A percentile compares a stretch with the other conserved stretches of the same genome.
phyloP scores from a whole-genome alignment of 2,888 invertebrate species.

The Microctonus aethiopoides region DNA sequence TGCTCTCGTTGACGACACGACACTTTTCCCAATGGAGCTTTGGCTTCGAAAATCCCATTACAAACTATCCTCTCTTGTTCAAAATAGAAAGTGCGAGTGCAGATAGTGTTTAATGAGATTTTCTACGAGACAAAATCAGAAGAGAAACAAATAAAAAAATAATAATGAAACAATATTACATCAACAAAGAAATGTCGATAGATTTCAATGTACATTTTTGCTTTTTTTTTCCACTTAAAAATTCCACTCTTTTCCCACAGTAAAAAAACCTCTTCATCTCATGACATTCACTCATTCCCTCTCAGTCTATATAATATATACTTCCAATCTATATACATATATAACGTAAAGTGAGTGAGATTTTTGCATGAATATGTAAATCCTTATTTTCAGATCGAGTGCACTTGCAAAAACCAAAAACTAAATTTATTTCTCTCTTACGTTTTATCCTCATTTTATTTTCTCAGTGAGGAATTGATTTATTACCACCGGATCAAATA shows the following conservation, averaged over 20 bases:
- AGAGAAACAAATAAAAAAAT: no score
- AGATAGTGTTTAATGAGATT: conserved; percentile 19
- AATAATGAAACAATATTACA: no score
- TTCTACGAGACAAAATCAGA: neutral
- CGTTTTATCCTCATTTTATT: conserved; percentile 17
- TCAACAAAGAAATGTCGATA: no score
- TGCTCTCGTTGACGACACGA: conserved; percentile 17
- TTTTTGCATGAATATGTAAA: conserved; percentile 65
- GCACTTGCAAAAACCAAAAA: conserved; percentile 64
- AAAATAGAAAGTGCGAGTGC: neutral
- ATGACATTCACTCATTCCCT: no score
- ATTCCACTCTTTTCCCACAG: no score
- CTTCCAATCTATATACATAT: no score
- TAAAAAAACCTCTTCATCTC: no score
- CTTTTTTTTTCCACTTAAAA: no score
- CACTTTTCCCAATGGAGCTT: conserved; percentile 20
- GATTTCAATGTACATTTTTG: no score
- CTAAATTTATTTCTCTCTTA: conserved; percentile 50
- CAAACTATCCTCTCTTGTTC: conserved; percentile 22
- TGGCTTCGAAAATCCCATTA: conserved; percentile 28
- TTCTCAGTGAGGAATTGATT: conserved; percentile 56
- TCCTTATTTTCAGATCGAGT: conserved; percentile 67
- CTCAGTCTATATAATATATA: no score
- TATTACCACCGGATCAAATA: conserved; percentile 50
- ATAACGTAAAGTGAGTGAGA: neutral